These are phyloP conservation scores for Trichogramma dendrolimi DNA, from an alignment of 2,888 invertebrate species.

Conservation along the genomic window DNA sequence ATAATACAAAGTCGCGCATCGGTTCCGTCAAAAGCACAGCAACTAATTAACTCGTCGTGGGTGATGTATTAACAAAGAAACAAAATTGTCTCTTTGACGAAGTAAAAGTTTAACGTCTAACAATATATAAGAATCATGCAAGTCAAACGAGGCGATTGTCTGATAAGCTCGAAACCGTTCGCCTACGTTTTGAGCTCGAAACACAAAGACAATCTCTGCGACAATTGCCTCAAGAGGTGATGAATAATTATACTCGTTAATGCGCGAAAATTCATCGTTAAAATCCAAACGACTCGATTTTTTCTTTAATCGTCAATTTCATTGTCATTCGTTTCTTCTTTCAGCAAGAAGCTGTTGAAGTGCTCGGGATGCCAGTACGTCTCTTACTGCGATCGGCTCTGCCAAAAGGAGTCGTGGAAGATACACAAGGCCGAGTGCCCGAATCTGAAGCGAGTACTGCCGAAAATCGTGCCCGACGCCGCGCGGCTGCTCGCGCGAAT, in stretches of 20 bases:
- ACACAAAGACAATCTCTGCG: constrained; percentile 24
- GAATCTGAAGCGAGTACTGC: constrained; percentile 67
- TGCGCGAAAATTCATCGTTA: background rate
- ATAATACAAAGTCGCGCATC: too few relatives aligned
- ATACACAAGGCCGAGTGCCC: constrained; percentile 81
- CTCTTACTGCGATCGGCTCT: constrained; percentile 74
- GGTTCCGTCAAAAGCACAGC: too few relatives aligned
- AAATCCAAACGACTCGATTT: background rate
- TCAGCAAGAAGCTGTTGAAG: constrained; percentile 68
- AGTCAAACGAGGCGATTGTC: constrained; percentile 26
- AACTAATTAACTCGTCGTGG: too few relatives aligned
- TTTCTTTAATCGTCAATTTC: background rate
- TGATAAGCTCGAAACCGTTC: constrained; percentile 29
- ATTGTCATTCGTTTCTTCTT: constrained; percentile 38
- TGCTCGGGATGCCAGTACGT: constrained; percentile 82
- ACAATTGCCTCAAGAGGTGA: constrained; percentile 28
- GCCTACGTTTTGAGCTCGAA: constrained; percentile 27
- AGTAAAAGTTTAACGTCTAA: too few relatives aligned
- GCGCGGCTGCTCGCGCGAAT: constrained; percentile 75
- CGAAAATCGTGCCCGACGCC: constrained; percentile 75
- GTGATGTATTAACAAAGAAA: too few relatives aligned
- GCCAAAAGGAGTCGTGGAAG: constrained; percentile 79
- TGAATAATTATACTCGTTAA: background rate
- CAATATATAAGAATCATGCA: constrained; percentile 9
- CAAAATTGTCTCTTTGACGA: too few relatives aligned